Evolutionary conservation across 2,888 invertebrate species (phyloP).

Genomic region (Pyrocoelia pectoralis): DNA sequence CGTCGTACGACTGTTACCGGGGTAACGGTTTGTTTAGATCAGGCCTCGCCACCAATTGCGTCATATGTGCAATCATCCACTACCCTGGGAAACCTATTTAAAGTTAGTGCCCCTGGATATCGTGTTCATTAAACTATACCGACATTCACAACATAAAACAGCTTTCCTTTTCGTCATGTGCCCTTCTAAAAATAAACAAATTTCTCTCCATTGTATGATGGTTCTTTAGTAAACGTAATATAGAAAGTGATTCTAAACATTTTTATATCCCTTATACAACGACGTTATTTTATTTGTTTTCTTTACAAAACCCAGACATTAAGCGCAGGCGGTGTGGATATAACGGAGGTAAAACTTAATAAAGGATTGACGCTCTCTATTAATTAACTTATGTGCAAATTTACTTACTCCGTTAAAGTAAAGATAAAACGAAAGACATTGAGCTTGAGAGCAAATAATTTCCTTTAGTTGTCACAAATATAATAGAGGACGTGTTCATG

Average conservation of each 20-base stretch:
- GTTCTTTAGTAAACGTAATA: neutral
- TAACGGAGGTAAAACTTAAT: neutral
- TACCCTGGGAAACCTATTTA: slow-evolving; percentile 41
- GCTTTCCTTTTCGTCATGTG: slow-evolving; percentile 26
- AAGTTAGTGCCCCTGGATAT: slow-evolving; percentile 33
- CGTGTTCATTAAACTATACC: slow-evolving; percentile 28
- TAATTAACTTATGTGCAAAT: no score
- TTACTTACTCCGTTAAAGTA: no score
- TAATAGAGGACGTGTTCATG: no score
- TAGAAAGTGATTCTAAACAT: neutral
- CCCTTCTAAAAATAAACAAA: slow-evolving; percentile 21
- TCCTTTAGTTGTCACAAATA: no score
- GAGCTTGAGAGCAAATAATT: no score
- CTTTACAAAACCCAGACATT: no score
- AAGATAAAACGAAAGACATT: no score
- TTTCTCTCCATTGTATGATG: neutral
- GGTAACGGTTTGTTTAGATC: slow-evolving; percentile 60
- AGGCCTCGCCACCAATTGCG: slow-evolving; percentile 66
- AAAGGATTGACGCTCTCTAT: neutral
- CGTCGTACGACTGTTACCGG: slow-evolving; percentile 56
- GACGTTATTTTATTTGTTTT: neutral
- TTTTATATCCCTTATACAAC: neutral
- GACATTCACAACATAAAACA: slow-evolving; percentile 11
- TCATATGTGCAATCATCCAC: slow-evolving; percentile 64
- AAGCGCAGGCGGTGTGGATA: neutral